Conservation (phyloP, 35 echinoderm and acorn worm genomes). For the Diadema setosum region DNA sequence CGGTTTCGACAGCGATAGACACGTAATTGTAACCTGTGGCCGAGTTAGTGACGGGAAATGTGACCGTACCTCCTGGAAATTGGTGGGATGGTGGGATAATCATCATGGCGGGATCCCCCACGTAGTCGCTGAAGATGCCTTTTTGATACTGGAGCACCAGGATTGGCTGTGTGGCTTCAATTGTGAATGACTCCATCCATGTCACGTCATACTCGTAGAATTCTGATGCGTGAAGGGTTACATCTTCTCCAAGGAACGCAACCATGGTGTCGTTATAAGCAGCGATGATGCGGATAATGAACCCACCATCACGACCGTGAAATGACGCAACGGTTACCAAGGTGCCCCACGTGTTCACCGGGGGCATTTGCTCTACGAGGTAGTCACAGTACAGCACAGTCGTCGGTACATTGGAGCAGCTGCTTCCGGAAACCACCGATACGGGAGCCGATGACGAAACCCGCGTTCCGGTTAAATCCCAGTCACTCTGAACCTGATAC, state of each 20-base stretch:
- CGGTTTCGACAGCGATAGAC: not conserved
- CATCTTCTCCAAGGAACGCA: too few relatives aligned
- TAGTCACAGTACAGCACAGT: conserved; percentile 32
- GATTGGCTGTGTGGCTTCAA: not conserved
- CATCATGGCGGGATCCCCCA: not conserved
- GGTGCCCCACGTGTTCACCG: not conserved
- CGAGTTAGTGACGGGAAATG: not conserved
- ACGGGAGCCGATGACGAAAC: conserved; percentile 1
- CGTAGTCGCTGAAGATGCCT: not conserved
- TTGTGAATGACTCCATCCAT: not conserved
- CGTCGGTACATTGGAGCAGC: conserved; percentile 13
- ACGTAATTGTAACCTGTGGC: not conserved
- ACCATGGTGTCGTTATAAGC: not conserved
- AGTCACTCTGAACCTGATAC: conserved; percentile 18
- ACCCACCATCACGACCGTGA: not conserved
- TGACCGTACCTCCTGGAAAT: not conserved
- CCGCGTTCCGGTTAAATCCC: conserved; percentile 40
- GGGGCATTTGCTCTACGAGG: conserved; percentile 42
- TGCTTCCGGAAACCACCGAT: conserved; percentile 29
- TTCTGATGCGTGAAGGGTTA: not conserved
- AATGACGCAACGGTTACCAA: conserved; percentile 15
- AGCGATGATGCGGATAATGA: not conserved
- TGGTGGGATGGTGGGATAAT: not conserved
- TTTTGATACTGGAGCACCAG: not conserved
- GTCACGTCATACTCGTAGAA: not conserved